These are phyloP conservation scores for Cetoscarus ocellatus DNA, from an alignment of 2,797 vertebrate species.

Conservation along the genomic window DNA sequence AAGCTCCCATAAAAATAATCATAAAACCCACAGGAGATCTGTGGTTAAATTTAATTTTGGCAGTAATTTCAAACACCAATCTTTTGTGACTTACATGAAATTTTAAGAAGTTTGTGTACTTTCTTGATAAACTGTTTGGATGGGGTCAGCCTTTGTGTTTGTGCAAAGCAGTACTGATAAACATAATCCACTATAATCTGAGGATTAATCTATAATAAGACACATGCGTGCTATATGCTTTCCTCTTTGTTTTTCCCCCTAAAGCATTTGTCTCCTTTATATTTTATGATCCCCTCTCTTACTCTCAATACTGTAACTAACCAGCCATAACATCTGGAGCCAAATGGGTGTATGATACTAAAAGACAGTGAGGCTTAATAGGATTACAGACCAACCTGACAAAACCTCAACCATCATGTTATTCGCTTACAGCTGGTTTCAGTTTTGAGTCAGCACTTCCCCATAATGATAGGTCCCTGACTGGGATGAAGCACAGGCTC, in stretches of 20 bases:
- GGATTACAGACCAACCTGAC: conserved; percentile 21
- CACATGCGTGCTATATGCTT: not conserved
- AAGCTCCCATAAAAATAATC: not conserved
- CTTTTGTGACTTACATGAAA: too few relatives aligned
- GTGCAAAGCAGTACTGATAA: too few relatives aligned
- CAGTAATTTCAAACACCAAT: too few relatives aligned
- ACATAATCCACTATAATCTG: too few relatives aligned
- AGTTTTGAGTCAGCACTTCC: conserved; percentile 25
- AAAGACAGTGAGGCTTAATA: conserved; percentile 4
- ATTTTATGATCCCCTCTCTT: not conserved
- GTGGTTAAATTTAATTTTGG: not conserved
- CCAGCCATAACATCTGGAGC: conserved; percentile 43
- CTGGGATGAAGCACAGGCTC: conserved; percentile 40
- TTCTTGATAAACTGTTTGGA: conserved; percentile 2
- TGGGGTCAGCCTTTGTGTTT: not conserved
- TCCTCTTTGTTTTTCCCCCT: not conserved
- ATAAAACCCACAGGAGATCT: not conserved
- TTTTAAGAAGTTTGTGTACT: not conserved
- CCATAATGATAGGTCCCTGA: conserved; percentile 31
- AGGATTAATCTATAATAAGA: too few relatives aligned
- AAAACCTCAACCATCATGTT: conserved; percentile 29
- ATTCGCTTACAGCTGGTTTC: conserved; percentile 9
- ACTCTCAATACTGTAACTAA: conserved; percentile 34
- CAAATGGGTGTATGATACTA: conserved; percentile 32
- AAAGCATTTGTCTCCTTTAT: conserved; percentile 6